Base-by-base conservation (phyloP, 2,888 invertebrate genomes). In the Patella depressa region DNA sequence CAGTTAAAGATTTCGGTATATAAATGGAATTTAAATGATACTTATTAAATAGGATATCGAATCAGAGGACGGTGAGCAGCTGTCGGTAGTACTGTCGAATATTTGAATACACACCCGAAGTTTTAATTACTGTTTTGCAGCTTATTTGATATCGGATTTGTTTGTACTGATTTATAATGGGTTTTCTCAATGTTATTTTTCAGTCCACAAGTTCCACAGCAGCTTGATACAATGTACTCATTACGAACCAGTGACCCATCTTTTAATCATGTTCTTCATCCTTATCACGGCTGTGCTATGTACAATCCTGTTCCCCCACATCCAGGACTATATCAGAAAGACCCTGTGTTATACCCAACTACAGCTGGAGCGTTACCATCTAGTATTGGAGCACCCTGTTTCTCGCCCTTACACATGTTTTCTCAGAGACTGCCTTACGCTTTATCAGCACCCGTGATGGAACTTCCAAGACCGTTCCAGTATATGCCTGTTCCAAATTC, bases 271-370 rank as follows among this genome's bases (percentile, higher is more conserved):
- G 34, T 24, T 65, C 65, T 65, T 65, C 80, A 82, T 55, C 82
- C 80, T 11, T 77, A 80, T 77, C 79, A 78, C 77, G 79, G 78
- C 11, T 82, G 77, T 53, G 77, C 80, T 54, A 71, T 75, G 75
- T 75, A 70, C 75, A 75, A 71, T n/a, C 75, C 73, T 2, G 79
- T 79, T 3, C 65, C 65, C 12, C 45, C 45, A 45, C 45, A 45
- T 7, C 24, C 73, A 11, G 78, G 69, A 57, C 71, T 79, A 29
- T 55, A 80, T n/a, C 78, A 75, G 45, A 82, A 82, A 70, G 82
- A 82, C n/a, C 72, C 75, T 17, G 72, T 80, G 71, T 11, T 80
- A 73, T 80, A 79, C 72, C 79, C 78, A 53, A 72, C 79, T 45
- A 19, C 82, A 5, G 77, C 76, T 14, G 82, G 78, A 17, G 53